Percentiles rank a stretch among this genome's conserved stretches.
phyloP scores from a whole-genome alignment of 2,113 vertebrate genomes.

The Pomatorhinus ruficollis region DNA sequence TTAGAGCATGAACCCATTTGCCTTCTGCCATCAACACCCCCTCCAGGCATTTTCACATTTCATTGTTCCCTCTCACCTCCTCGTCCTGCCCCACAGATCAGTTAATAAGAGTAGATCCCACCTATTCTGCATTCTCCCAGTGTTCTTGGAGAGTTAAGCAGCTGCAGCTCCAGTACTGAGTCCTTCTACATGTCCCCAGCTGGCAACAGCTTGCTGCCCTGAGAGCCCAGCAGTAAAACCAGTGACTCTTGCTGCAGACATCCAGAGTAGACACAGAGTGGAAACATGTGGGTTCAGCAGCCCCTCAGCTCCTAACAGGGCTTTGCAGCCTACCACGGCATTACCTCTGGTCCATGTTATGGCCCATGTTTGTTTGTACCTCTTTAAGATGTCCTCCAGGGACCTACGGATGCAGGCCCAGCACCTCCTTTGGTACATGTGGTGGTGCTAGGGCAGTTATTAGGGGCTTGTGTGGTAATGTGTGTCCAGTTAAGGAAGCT shows the following conservation, averaged over 20 bases:
- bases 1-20: not conserved
- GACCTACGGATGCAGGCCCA: fast-evolving
- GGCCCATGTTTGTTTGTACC: not conserved
- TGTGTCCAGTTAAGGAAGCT: not conserved
- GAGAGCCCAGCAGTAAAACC: not conserved
- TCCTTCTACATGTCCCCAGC: not conserved
- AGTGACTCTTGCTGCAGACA: not conserved
- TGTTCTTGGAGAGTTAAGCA: not conserved
- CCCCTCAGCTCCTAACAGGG: not conserved
- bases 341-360: not conserved
- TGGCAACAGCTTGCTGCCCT: not conserved
- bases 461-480: not conserved
- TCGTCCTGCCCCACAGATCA: not conserved
- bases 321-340: not conserved
- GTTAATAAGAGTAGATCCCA: not conserved
- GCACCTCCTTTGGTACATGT: fast-evolving
- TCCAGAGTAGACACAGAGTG: not conserved
- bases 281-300: not conserved
- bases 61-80: not conserved
- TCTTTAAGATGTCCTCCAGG: not conserved
- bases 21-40: not conserved
- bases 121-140: not conserved
- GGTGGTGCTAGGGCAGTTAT: not conserved
- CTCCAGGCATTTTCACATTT: not conserved
- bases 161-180: not conserved